These are phyloP conservation scores for Campoplex nolae DNA, from an alignment of 2,888 invertebrate genomes.

Conservation along the genomic window DNA sequence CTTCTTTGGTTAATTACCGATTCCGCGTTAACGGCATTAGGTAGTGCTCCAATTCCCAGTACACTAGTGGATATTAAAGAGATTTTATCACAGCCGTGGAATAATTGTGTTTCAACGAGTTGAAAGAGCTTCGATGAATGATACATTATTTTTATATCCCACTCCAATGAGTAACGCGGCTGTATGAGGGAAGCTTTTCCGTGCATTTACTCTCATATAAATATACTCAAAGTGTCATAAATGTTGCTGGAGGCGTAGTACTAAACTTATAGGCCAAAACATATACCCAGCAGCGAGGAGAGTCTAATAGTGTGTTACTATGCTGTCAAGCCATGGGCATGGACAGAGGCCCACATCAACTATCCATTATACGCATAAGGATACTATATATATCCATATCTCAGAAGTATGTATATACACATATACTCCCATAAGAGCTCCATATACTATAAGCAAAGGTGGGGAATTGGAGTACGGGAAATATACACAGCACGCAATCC, in stretches of 20 bases:
- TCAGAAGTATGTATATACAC: background rate
- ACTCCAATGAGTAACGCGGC: background rate
- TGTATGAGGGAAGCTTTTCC: background rate
- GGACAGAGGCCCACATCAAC: constrained; percentile 40
- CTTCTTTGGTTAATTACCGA: constrained; percentile 6
- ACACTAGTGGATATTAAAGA: background rate
- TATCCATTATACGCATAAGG: constrained; percentile 36
- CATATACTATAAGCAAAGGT: constrained; percentile 14
- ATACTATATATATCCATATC: constrained; percentile 14
- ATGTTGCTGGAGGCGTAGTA: constrained; percentile 8
- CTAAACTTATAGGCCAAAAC: background rate
- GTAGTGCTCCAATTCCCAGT: background rate
- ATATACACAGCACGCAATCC: constrained; percentile 80
- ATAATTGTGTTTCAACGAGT: constrained; percentile 32
- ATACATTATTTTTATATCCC: constrained; percentile 38
- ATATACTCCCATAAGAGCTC: background rate
- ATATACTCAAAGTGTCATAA: constrained; percentile 3
- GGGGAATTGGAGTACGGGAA: constrained; percentile 73
- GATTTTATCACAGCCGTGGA: background rate
- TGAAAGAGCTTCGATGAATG: constrained; percentile 40
- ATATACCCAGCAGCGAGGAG: background rate
- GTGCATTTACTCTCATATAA: constrained; percentile 21
- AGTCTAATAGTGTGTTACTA: constrained; percentile 22
- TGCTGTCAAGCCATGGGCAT: constrained; percentile 26
- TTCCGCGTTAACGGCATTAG: background rate